Evolutionary conservation across 2,888 invertebrate genomes (phyloP).

Genomic region (Dusona sp.): DNA sequence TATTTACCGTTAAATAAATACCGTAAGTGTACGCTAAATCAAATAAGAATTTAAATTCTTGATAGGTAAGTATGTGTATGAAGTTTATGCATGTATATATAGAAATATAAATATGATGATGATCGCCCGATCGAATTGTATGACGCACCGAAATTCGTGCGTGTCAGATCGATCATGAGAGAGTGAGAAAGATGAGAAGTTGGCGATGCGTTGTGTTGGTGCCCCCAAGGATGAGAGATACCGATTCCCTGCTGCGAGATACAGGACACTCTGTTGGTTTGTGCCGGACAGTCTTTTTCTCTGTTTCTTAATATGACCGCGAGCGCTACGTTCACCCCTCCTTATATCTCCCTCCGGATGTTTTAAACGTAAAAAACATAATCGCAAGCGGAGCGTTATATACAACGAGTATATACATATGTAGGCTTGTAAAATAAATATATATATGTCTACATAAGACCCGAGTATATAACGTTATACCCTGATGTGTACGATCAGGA

Average conservation of each 20-base stretch:
- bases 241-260: slow-evolving; percentile 78
- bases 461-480: neutral
- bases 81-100: slow-evolving; percentile 10
- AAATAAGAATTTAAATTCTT: slow-evolving; percentile 10
- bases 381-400: slow-evolving; percentile 47
- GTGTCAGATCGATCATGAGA: slow-evolving; percentile 83
- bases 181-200: slow-evolving; percentile 65
- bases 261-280: slow-evolving; percentile 75
- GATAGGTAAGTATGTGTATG: neutral
- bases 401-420: neutral
- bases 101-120: slow-evolving; percentile 28
- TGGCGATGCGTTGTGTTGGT: slow-evolving; percentile 40
- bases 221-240: slow-evolving; percentile 42
- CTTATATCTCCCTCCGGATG: slow-evolving; percentile 63
- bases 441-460: too few species aligned
- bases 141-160: slow-evolving; percentile 79
- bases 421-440: neutral
- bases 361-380: slow-evolving; percentile 62
- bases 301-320: slow-evolving; percentile 64
- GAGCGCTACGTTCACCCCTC: slow-evolving; percentile 57
- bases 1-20: slow-evolving; percentile 14
- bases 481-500: slow-evolving; percentile 49
- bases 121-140: slow-evolving; percentile 69
- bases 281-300: slow-evolving; percentile 73
- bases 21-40: slow-evolving; percentile 4